Percentiles rank a stretch among this genome's conserved stretches.
Evolutionary conservation across 1,140 invertebrate species (phyloP).

Genomic region (Hyles vespertilio): DNA sequence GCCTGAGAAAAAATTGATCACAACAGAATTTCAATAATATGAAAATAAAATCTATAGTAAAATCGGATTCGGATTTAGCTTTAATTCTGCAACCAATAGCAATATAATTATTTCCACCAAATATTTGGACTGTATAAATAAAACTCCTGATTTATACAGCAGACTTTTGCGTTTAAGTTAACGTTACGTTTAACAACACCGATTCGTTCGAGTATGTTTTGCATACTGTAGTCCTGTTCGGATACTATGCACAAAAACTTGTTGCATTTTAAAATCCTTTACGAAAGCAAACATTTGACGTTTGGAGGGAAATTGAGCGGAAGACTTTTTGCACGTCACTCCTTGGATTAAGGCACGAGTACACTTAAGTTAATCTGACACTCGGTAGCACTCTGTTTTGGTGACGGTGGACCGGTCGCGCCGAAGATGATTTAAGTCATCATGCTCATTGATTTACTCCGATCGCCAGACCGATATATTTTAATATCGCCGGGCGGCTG

Average conservation of each 20-base stretch:
- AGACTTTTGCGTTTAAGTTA: slow-evolving; percentile 29
- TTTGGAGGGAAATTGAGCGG: slow-evolving; percentile 63
- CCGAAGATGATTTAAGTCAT: slow-evolving; percentile 55
- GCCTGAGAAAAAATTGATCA: neutral
- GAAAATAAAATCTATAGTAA: too few relatives aligned
- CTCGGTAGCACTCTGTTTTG: slow-evolving; percentile 35
- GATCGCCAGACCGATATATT: slow-evolving; percentile 61
- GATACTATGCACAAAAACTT: slow-evolving; percentile 56
- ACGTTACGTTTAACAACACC: slow-evolving; percentile 22
- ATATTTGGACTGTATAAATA: too few relatives aligned
- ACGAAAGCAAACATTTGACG: slow-evolving; percentile 68
- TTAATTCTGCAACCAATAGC: too few relatives aligned
- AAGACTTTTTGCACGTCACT: slow-evolving; percentile 47
- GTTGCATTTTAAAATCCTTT: slow-evolving; percentile 71
- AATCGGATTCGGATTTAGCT: too few relatives aligned
- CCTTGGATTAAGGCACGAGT: slow-evolving; percentile 25
- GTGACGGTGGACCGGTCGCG: slow-evolving; percentile 26
- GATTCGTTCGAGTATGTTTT: slow-evolving; percentile 37
- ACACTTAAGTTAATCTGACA: slow-evolving; percentile 31
- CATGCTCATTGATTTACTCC: slow-evolving; percentile 64
- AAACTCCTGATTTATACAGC: too few relatives aligned
- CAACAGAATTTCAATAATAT: too few relatives aligned
- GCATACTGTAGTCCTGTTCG: slow-evolving; percentile 53
- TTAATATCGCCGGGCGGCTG: slow-evolving; percentile 55
- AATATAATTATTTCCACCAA: too few relatives aligned